Evolutionary conservation across 2,888 invertebrate species (phyloP).

Genomic region (Sturmia bella): DNA sequence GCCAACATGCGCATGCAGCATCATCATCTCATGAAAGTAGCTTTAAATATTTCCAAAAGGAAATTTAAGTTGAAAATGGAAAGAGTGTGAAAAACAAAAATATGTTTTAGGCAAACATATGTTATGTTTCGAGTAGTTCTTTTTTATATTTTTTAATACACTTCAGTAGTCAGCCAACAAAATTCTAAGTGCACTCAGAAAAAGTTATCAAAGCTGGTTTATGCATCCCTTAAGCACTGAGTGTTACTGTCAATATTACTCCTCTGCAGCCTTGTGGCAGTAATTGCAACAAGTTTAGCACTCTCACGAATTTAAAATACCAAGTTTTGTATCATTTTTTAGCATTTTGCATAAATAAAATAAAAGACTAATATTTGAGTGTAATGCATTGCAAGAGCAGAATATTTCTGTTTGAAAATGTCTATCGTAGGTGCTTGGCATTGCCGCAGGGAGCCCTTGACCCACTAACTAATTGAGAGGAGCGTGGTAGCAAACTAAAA

Average conservation of each 20-base stretch:
- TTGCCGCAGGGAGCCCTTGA: constrained; percentile 62
- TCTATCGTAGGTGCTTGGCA: constrained; percentile 14
- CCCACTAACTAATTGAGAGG: constrained; percentile 44
- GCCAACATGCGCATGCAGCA: constrained; percentile 25
- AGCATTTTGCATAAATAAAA: too few relatives aligned
- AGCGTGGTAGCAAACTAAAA: constrained; percentile 19
- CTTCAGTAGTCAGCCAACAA: too few relatives aligned
- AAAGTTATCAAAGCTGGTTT: too few relatives aligned
- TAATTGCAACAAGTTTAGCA: too few relatives aligned
- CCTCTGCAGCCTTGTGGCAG: too few relatives aligned
- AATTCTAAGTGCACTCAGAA: too few relatives aligned
- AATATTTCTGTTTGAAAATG: not conserved
- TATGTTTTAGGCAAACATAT: not conserved
- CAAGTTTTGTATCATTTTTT: too few relatives aligned
- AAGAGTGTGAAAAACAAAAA: not conserved
- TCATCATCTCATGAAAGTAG: constrained; percentile 20
- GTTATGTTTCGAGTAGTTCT: too few relatives aligned
- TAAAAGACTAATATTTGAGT: constrained; percentile 5
- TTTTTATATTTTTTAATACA: too few relatives aligned
- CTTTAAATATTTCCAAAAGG: constrained; percentile 29
- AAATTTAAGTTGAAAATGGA: constrained; percentile 19
- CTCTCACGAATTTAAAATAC: too few relatives aligned
- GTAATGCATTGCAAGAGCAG: not conserved
- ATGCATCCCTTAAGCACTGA: too few relatives aligned
- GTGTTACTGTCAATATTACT: too few relatives aligned